A percentile compares a stretch with the other conserved stretches of the same genome.
Conservation (phyloP, 2,113 vertebrate species). For the Lamprologus sp. region DNA sequence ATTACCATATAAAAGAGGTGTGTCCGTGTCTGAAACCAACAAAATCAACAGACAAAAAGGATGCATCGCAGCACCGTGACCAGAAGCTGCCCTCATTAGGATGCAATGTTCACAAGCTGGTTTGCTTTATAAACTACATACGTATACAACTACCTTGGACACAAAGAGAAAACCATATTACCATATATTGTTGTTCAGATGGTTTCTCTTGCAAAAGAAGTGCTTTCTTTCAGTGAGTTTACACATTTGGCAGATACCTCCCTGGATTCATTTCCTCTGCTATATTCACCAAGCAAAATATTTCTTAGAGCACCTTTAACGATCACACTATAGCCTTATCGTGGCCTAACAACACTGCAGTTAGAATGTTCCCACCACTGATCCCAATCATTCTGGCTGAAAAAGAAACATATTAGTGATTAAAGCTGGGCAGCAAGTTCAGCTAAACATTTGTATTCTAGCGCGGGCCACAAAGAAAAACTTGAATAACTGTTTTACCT, state of each 20-base stretch:
- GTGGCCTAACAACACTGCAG: background rate
- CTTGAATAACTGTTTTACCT: slow-evolving; percentile 32
- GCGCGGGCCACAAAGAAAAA: background rate
- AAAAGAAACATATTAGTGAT: slow-evolving; percentile 25
- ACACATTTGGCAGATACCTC: background rate
- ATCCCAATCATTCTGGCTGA: background rate
- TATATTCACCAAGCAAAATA: background rate
- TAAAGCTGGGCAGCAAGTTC: background rate
- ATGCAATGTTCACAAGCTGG: background rate
- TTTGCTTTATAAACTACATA: background rate
- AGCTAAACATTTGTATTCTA: slow-evolving; percentile 20
- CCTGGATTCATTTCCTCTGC: background rate
- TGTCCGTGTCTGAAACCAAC: background rate
- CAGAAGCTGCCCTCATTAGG: background rate
- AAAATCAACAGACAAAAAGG: background rate
- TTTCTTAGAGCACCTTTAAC: background rate
- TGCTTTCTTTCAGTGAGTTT: background rate
- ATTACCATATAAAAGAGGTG: background rate
- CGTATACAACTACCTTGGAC: background rate
- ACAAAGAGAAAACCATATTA: background rate
- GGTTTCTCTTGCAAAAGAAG: background rate
- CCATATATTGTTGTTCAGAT: background rate
- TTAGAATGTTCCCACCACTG: background rate
- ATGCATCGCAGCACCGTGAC: background rate
- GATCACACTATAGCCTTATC: background rate